These are phyloP conservation scores for Penaeus chinensis DNA, from an alignment of 1,140 invertebrate genomes.

Conservation along the genomic window DNA sequence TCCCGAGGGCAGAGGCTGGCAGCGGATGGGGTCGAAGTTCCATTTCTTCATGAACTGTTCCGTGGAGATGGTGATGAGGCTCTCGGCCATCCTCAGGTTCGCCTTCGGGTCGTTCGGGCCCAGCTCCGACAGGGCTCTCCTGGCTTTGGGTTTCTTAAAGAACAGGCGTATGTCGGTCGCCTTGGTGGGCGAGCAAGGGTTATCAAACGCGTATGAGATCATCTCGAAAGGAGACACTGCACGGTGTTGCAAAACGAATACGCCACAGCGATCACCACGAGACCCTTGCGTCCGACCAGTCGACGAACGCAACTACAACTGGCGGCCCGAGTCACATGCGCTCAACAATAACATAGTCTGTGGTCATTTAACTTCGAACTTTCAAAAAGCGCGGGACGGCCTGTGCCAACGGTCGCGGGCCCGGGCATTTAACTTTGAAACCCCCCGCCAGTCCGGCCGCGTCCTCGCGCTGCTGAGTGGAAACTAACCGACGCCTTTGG, in stretches of 20 bases:
- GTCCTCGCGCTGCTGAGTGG: background rate
- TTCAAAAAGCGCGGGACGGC: constrained; percentile 34
- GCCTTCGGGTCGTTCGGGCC: constrained; percentile 42
- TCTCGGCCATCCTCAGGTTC: constrained; percentile 49
- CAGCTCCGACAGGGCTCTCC: constrained; percentile 37
- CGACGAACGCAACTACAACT: background rate
- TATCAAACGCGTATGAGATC: constrained; percentile 35
- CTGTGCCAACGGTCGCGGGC: constrained; percentile 30
- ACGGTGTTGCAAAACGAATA: background rate
- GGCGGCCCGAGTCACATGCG: background rate
- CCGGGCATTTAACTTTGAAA: constrained; percentile 25
- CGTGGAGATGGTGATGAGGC: constrained; percentile 33
- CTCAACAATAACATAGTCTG: constrained; percentile 18
- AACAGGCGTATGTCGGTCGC: constrained; percentile 31
- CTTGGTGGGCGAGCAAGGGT: constrained; percentile 6
- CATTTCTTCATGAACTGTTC: constrained; percentile 49
- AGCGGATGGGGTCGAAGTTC: constrained; percentile 43
- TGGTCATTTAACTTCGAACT: constrained; percentile 43
- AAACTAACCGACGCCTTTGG: constrained; percentile 35
- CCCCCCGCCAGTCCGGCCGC: background rate
- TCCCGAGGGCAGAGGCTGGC: constrained; percentile 15
- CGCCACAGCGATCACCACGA: background rate
- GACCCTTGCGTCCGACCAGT: constrained; percentile 6
- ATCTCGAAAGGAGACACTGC: background rate
- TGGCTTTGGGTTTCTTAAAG: constrained; percentile 25